Base-by-base conservation (phyloP, 1,140 invertebrate genomes). In the Sarcophaga bullata region DNA sequence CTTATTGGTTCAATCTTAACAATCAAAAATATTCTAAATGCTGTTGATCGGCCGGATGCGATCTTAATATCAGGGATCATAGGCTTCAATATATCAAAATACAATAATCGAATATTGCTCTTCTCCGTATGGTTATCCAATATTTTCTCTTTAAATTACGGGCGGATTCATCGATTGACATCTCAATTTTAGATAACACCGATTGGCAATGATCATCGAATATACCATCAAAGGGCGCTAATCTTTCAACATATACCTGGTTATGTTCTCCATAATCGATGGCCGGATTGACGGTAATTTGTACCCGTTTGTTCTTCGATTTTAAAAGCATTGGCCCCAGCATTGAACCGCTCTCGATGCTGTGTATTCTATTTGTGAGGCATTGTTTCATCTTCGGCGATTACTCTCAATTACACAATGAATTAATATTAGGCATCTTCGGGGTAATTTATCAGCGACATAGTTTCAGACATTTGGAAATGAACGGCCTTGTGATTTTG, bases 241-340 rank as follows among this genome's bases (percentile, higher is more conserved):
- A 97, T 94, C 46, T n/a, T 92, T 94, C 2, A 97, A 89, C 72
- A 92, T 93, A 85, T 97, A 97, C 85, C 94, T 93, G 80, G 94
- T 95, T 50, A 94, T 94, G 58, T 93, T 95, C 90, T 98, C n/a
- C 96, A 87, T 96, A 98, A 91, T 98, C 96, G n/a, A 97, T n/a
- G 88, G 9, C 92, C 90, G 25, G 93, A 11, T 94, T 93, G 0
- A 97, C 95, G 81, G 93, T 92, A 78, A 97, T 97, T 87, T 94
- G n/a, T 94, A 8, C 96, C 96, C 0, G 95, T 96, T 15, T 93
- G 93, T 54, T 93, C 92, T 86, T 95, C 94, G 62, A 97, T 97
- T 46, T 92, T 91, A 86, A 97, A 97, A 1, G 94, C 94, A 84
- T 96, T 93, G 50, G n/a, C n/a, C 93, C 93, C 1, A 93, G n/a